Evolutionary conservation across 2,888 invertebrate genomes (phyloP).

Genomic region (Linhomoeus sp.): DNA sequence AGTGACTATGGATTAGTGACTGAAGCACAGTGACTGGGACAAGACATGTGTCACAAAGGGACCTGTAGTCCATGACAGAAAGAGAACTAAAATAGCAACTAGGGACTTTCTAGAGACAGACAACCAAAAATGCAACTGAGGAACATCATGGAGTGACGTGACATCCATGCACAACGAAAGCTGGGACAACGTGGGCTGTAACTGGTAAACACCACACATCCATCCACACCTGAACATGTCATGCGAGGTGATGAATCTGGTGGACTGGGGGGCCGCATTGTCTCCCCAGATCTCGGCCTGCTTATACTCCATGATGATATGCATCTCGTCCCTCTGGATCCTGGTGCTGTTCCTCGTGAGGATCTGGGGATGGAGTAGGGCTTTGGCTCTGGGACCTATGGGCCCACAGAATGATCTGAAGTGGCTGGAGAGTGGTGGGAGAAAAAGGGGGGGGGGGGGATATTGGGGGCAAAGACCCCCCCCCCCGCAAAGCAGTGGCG

Average conservation of each 20-base stretch:
- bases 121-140: too few species aligned
- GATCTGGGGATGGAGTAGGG: constrained; percentile 29
- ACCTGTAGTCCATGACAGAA: too few species aligned
- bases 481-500: too few species aligned
- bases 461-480: not conserved
- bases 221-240: constrained; percentile 28
- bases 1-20: too few species aligned
- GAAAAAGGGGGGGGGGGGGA: too few species aligned
- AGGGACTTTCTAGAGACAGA: too few species aligned
- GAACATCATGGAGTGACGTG: too few species aligned
- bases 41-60: too few species aligned
- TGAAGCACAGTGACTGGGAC: too few species aligned
- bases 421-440: too few species aligned
- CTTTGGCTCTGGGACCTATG: constrained; percentile 30
- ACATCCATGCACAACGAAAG: too few species aligned
- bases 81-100: too few species aligned
- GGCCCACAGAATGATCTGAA: constrained; percentile 33
- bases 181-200: not conserved
- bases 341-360: constrained; percentile 24
- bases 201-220: not conserved
- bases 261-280: constrained; percentile 29
- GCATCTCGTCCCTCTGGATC: constrained; percentile 30
- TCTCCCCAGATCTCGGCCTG: constrained; percentile 30
- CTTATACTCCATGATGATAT: constrained; percentile 34
- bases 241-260: constrained; percentile 32